Base-by-base conservation (phyloP, 2,113 vertebrate genomes). In the Chaetops frenatus region DNA sequence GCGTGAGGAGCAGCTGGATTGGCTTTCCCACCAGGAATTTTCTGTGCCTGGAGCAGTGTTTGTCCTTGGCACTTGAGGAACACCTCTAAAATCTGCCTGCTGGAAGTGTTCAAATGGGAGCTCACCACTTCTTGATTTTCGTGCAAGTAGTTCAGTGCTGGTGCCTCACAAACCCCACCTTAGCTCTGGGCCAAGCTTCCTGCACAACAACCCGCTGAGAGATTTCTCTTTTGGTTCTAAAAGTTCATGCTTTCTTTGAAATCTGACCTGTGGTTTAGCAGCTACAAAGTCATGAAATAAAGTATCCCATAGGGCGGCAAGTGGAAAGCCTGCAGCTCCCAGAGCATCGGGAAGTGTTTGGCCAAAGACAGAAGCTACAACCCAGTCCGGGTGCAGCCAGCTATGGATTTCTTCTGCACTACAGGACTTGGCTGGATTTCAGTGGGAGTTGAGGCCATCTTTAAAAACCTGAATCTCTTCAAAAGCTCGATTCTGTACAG, bases 391-490 rank as follows among this genome's bases (percentile, higher is more conserved):
- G 60, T 70, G 33, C 64, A 70, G 15, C 77, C 80, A 88, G 61
- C 38, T 60, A 12, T 28, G 47, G 74, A 45, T 53, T 69, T 86
- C 77, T 86, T 60, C 38, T 80, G 74, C 7, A 0, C 56, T 82
- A 12, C 1, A 57, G 74, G 24, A 80, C 62, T 93, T 94, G 81
- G 90, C 87, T 86, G 74, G 60, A 38, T 95, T 95, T 96, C 85
- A 86, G 74, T 77, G 71, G 38, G 24, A 77, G 27, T 40, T 80
- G 92, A 74, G 92, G 64, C 62, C 35, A 77, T 91, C 58, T 89
- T 92, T 90, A 61, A 88, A 83, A 84, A 65, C 25, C 7, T 3
- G 67, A 50, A 48, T 83, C 31, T 67, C 69, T 83, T 80, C 23
- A 88, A 72, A 73, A 70, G 47, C 85, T 90, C 45, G 10, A 1